phyloP scores from a whole-genome alignment of 2,797 vertebrate species.

The Adelosebastes latens region DNA sequence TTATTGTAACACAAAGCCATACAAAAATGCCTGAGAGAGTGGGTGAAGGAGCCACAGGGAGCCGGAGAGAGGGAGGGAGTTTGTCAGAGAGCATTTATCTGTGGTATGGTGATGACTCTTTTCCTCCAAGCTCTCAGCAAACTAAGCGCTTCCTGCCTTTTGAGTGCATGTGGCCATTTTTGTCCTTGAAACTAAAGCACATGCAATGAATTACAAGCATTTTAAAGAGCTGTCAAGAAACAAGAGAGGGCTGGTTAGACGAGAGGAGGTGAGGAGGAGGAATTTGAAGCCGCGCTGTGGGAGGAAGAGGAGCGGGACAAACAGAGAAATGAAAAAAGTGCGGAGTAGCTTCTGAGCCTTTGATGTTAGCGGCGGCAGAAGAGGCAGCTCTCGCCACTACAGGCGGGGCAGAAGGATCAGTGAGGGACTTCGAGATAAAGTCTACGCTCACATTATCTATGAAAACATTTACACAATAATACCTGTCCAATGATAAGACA shows the following conservation, averaged over 20 bases:
- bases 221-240: conserved; percentile 68
- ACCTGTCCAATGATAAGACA: not conserved
- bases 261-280: conserved; percentile 48
- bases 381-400: conserved; percentile 1
- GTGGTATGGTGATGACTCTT: conserved; percentile 79
- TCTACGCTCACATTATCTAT: not conserved
- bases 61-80: conserved; percentile 58
- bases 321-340: conserved; percentile 54
- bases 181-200: conserved; percentile 68
- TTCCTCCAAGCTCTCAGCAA: conserved; percentile 74
- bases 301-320: conserved; percentile 40
- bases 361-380: conserved; percentile 49
- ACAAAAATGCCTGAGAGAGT: conserved; percentile 29
- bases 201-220: conserved; percentile 66
- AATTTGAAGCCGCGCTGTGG: conserved; percentile 30
- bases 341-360: conserved; percentile 37
- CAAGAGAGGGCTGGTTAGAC: conserved; percentile 48
- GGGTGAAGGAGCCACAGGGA: conserved; percentile 54
- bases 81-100: conserved; percentile 77
- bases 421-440: not conserved
- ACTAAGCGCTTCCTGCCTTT: conserved; percentile 78
- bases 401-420: conserved; percentile 1
- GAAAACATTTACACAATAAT: conserved; percentile 1
- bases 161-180: conserved; percentile 64
- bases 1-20: conserved; percentile 34